Evolutionary conservation across 2,797 vertebrate species (phyloP).

Genomic region (Trachops cirrhosus): DNA sequence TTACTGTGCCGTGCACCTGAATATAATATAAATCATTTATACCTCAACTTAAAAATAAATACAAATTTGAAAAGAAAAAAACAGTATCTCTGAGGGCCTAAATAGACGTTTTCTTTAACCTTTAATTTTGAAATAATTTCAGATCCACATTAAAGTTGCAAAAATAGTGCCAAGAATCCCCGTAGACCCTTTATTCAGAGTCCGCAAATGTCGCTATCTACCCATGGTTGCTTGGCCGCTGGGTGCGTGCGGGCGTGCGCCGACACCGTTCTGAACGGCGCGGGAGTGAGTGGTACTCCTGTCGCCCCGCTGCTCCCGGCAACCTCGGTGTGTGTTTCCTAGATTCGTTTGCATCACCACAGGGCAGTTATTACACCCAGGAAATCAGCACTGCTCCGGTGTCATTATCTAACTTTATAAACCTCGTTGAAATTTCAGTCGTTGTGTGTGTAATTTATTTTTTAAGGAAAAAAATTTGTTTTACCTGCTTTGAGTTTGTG

Average conservation of each 20-base stretch:
- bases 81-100: not conserved
- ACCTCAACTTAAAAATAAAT: not conserved
- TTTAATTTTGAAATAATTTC: slow-evolving; percentile 41
- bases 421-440: not conserved
- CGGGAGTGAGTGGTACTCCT: not conserved
- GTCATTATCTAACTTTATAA: not conserved
- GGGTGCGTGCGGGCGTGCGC: not conserved
- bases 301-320: not conserved
- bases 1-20: not conserved
- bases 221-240: not conserved
- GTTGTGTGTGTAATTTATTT: not conserved
- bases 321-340: not conserved
- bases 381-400: not conserved
- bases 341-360: not conserved
- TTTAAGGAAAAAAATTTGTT: not conserved
- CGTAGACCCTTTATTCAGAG: not conserved
- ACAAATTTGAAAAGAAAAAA: not conserved
- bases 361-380: not conserved
- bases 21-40: not conserved
- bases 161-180: not conserved
- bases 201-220: not conserved
- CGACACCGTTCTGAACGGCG: not conserved
- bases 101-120: not conserved
- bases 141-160: not conserved
- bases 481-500: not conserved